Conservation (phyloP, 2,888 invertebrate species). For the Torymus texanus region DNA sequence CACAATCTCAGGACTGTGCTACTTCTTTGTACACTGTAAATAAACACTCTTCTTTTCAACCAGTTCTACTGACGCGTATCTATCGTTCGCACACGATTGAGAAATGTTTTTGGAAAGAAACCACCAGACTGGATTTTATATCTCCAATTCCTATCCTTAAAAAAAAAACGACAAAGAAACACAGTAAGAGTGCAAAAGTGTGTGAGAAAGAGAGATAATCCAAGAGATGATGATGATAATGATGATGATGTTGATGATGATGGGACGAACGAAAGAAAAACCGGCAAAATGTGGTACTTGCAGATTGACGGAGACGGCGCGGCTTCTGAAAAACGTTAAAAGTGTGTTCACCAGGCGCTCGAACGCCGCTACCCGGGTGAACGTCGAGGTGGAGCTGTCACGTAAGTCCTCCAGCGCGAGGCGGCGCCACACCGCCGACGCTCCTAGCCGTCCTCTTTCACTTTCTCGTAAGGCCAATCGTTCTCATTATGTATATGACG, state of each 20-base stretch:
- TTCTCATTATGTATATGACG: no score
- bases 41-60: no score
- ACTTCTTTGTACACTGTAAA: no score
- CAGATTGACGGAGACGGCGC: constrained; percentile 98
- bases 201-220: no score
- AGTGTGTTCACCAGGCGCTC: constrained; percentile 92
- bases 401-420: constrained; percentile 82
- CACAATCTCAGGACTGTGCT: no score
- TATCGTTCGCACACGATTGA: no score
- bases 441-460: constrained; percentile 96
- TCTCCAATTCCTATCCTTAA: no score
- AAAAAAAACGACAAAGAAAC: no score
- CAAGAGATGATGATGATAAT: background rate
- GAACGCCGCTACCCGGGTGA: constrained; percentile 83
- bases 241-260: background rate
- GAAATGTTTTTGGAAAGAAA: no score
- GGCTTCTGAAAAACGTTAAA: constrained; percentile 95
- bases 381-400: constrained; percentile 92
- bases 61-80: no score
- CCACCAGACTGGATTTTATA: no score
- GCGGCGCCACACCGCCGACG: constrained; percentile 39
- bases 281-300: constrained; percentile 69
- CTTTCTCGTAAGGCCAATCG: constrained; percentile 15
- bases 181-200: no score
- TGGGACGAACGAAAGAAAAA: constrained; percentile 39